A percentile compares a stretch with the other conserved stretches of the same genome.
phyloP scores from a whole-genome alignment of 2,797 vertebrate genomes.

The Dromococcyx pavoninus region DNA sequence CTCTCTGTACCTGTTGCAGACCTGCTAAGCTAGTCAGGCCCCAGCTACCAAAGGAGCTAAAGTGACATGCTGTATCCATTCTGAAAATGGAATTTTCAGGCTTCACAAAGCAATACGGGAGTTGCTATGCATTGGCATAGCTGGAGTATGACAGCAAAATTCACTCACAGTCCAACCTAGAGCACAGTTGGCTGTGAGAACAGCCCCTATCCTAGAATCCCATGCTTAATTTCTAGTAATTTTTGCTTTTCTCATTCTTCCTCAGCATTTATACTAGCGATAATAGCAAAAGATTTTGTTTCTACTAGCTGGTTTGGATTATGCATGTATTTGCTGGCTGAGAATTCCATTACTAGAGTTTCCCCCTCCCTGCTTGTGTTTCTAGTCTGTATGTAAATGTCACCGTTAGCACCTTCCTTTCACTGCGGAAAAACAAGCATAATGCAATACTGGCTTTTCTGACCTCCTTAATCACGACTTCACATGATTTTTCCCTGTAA shows the following conservation, averaged over 20 bases:
- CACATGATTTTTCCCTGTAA: background rate
- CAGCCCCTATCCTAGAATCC: background rate
- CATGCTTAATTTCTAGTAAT: background rate
- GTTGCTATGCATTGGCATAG: background rate
- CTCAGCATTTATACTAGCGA: background rate
- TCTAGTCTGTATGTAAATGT: background rate
- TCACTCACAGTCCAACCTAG: background rate
- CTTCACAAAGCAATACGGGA: background rate
- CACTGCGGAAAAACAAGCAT: background rate
- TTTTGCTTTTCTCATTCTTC: background rate
- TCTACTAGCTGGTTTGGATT: background rate
- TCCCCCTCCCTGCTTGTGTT: background rate
- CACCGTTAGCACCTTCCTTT: background rate
- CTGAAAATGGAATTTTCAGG: background rate
- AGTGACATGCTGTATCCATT: background rate
- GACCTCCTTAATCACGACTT: background rate
- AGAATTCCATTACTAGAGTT: background rate
- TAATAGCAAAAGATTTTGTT: background rate
- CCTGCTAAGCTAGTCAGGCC: background rate
- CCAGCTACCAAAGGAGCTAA: background rate
- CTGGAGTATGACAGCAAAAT: background rate
- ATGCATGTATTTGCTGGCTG: background rate
- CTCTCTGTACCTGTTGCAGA: background rate
- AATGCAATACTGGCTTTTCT: background rate
- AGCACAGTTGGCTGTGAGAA: background rate